These are phyloP conservation scores for Parascotia fuliginaria DNA, from an alignment of 2,888 invertebrate species.

Conservation along the genomic window DNA sequence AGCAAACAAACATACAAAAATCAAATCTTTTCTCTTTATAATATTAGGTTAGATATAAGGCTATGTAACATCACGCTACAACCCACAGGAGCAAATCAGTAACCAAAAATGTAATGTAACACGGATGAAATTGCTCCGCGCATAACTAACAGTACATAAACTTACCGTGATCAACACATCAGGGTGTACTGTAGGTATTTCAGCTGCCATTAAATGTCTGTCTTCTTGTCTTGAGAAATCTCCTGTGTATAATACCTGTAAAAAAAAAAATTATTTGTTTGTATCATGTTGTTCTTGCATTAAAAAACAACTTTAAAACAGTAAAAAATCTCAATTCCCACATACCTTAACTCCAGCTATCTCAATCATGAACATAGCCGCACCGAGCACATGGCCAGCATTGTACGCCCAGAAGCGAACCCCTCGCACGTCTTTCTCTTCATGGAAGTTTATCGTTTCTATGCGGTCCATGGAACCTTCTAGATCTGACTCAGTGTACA, in stretches of 20 bases:
- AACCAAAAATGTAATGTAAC: too few species aligned
- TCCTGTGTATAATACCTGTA: constrained; percentile 95
- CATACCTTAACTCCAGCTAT: constrained; percentile 97
- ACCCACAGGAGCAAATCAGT: too few species aligned
- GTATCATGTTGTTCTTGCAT: too few species aligned
- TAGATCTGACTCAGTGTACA: constrained; percentile 98
- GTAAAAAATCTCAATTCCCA: neutral
- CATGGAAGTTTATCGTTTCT: constrained; percentile 98
- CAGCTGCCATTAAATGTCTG: constrained; percentile 99
- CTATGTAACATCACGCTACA: too few species aligned
- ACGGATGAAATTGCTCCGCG: too few species aligned
- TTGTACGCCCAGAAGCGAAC: constrained; percentile 99
- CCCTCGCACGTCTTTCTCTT: constrained; percentile 98
- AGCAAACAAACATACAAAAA: too few species aligned
- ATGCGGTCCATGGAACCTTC: constrained; percentile 99
- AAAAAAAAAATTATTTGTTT: constrained; percentile 6
- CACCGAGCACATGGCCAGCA: constrained; percentile 99
- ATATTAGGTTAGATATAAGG: too few species aligned
- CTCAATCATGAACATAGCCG: constrained; percentile 99
- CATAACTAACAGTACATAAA: neutral
- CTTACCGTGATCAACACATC: constrained; percentile 97
- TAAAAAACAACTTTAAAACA: too few species aligned
- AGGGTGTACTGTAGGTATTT: constrained; percentile 97
- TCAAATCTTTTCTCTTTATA: too few species aligned
- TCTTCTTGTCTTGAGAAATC: constrained; percentile 99